These are phyloP conservation scores for Callimico goeldii DNA, from an alignment of 2,797 vertebrate genomes.

Conservation along the genomic window DNA sequence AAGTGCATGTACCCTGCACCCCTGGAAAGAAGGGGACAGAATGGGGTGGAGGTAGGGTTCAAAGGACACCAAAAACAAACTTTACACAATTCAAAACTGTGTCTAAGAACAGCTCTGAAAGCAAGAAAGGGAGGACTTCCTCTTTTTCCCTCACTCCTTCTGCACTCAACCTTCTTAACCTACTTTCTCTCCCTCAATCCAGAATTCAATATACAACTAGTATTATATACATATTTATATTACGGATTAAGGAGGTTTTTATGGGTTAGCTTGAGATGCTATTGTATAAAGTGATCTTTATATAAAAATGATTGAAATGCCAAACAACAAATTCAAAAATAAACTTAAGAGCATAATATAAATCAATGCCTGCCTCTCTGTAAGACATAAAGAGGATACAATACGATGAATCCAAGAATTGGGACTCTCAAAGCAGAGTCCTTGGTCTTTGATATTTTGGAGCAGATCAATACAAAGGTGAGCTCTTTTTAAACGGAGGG, in stretches of 20 bases:
- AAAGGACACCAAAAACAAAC: neutral
- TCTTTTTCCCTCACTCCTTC: neutral
- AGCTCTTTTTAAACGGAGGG: neutral
- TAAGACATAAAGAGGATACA: neutral
- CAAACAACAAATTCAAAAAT: constrained; percentile 3
- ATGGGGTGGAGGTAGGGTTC: neutral
- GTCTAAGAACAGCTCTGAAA: neutral
- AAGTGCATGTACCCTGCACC: neutral
- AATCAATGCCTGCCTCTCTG: neutral
- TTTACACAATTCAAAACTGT: neutral
- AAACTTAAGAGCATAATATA: neutral
- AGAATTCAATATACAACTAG: neutral
- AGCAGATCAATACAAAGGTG: neutral
- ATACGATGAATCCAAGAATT: neutral
- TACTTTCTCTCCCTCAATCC: neutral
- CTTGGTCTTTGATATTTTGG: neutral
- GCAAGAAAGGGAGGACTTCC: neutral
- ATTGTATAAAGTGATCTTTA: neutral
- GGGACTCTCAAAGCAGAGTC: neutral
- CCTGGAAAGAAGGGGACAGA: neutral
- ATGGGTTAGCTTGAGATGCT: neutral
- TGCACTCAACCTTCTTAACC: neutral
- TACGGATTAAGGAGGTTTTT: neutral
- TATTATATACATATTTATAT: neutral
- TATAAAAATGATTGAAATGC: constrained; percentile 12